Conservation (phyloP, 2,113 vertebrate genomes). For the Chauna torquata region DNA sequence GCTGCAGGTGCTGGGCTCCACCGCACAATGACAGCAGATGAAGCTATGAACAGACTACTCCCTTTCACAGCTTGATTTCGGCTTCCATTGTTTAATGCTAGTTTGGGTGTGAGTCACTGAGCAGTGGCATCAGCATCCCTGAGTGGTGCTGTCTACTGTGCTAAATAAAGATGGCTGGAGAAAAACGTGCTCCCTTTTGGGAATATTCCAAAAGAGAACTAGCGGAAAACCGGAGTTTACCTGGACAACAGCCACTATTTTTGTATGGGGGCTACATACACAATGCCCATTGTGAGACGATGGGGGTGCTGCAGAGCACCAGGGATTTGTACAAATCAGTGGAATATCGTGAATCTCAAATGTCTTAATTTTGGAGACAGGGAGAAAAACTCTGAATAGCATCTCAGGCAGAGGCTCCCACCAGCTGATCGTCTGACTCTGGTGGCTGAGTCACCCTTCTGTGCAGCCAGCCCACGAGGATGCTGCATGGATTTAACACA, state of each 20-base stretch:
- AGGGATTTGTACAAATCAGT: background rate
- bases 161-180: background rate
- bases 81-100: background rate
- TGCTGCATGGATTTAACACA: background rate
- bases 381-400: background rate
- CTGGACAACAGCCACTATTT: background rate
- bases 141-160: background rate
- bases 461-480: background rate
- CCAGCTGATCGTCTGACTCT: fast-evolving
- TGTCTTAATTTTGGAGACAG: background rate
- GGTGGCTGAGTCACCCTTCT: background rate
- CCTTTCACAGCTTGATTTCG: background rate
- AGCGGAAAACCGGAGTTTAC: background rate
- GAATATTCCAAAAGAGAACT: background rate
- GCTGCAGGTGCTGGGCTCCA: background rate
- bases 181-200: background rate
- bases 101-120: background rate
- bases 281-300: background rate
- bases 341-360: background rate
- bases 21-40: background rate
- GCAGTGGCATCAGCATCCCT: background rate
- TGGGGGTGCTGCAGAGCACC: background rate
- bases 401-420: background rate
- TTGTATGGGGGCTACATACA: background rate
- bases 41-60: background rate